Evolutionary conservation across 1,140 invertebrate species (phyloP), one percentile per base, ranked within the genome.

Genomic region (Orchestia grillus): DNA sequence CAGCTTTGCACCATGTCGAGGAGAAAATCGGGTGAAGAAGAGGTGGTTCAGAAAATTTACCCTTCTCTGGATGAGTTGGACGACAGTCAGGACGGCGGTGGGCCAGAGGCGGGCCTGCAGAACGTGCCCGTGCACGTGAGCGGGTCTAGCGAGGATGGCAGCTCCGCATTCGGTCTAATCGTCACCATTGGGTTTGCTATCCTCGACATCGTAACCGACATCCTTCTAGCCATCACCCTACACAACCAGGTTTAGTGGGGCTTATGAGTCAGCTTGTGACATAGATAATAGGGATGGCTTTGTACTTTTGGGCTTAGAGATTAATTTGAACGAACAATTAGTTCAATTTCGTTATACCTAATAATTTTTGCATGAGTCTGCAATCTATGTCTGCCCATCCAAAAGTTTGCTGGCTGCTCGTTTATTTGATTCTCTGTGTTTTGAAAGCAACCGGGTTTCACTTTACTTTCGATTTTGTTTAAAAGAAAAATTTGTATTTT

Each of bases 161-260:
- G 47, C 95, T 96, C 96, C 43, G 40, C 96, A 92, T 96, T 96
- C 42, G 96, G 96, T 42, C 44, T 96, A 11, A 95, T 95, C 87
- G 95, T 96, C 19, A 95, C 77, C 95, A 96, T 96, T 42, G 91
- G 96, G 3, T 95, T 96, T 95, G 96, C 96, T 53, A 44, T 96
- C 44, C 42, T 95, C 44, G 96, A 96, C 87, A 96, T 96, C 42
- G 62, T 96, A 40, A 96, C 96, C 36, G 96, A 96, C 57, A 96
- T 57, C n/a, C 88, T 96, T 4, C 95, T 96, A 11, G 96, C 96
- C 36, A 96, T 92, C 43, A 95, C 96, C 41, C 95, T 96, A 16
- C 96, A 95, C 87, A 44, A 44, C 44, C 96, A 96, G 96, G 96
- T 96, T 77, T 95, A 91, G 28, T 43, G 62, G 62, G 62, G 62